These are phyloP conservation scores for Pachydiplax longipennis DNA, from an alignment of 2,888 invertebrate genomes.

Conservation along the genomic window DNA sequence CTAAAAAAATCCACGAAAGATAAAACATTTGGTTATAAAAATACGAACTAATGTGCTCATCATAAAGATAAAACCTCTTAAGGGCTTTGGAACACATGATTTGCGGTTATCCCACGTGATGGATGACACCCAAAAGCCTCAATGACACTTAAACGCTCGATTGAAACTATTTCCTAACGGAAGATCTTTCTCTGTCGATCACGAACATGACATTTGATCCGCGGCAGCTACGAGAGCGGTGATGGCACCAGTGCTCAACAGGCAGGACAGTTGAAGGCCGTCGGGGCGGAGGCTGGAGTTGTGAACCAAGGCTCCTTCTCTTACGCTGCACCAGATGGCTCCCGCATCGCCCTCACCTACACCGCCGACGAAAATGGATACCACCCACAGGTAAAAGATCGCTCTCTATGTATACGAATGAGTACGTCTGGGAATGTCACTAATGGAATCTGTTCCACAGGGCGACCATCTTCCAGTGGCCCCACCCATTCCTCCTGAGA, in stretches of 20 bases:
- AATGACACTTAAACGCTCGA: no score
- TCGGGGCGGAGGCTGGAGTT: conserved; percentile 54
- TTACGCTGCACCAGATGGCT: conserved; percentile 73
- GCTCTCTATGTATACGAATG: neutral
- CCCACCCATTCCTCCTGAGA: conserved; percentile 76
- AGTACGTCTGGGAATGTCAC: neutral
- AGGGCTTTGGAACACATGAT: no score
- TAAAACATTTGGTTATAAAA: no score
- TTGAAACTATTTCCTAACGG: no score
- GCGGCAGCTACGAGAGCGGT: conserved; percentile 61
- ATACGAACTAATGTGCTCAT: no score
- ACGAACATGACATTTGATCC: no score
- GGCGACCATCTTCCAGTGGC: conserved; percentile 81
- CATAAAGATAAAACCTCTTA: no score
- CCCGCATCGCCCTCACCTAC: conserved; percentile 69
- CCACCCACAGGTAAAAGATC: conserved; percentile 61
- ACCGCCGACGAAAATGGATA: conserved; percentile 82
- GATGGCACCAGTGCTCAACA: conserved; percentile 66
- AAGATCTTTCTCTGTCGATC: no score
- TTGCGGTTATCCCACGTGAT: no score
- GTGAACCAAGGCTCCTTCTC: conserved; percentile 69
- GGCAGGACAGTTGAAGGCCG: conserved; percentile 60
- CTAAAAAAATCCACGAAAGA: no score
- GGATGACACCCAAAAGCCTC: no score
- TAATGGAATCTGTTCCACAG: conserved; percentile 54